Conservation (phyloP, 1,140 invertebrate genomes). For the Condylostylus longicornis region DNA sequence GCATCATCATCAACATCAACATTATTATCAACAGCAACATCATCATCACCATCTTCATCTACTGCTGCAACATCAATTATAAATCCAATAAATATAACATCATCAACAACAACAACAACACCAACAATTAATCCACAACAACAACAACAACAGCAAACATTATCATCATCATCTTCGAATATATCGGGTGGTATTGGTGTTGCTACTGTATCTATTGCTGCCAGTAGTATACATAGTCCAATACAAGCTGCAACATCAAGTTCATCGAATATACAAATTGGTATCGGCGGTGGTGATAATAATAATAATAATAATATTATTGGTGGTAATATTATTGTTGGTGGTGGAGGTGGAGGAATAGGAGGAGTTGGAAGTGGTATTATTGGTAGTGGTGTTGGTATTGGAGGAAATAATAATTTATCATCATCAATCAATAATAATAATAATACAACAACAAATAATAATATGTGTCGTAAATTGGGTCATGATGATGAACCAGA, state of each 20-base stretch:
- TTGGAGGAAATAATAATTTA: conserved; percentile 13
- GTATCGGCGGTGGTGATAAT: neutral
- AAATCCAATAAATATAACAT: conserved; percentile 5
- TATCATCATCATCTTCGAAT: neutral
- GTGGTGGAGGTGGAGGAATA: conserved; percentile 2
- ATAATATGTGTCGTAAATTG: no score
- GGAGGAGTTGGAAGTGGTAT: conserved; percentile 4
- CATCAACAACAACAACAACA: neutral
- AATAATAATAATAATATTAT: conserved; percentile 2
- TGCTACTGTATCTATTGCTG: neutral
- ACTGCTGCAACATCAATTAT: conserved; percentile 3
- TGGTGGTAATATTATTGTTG: conserved; percentile 8
- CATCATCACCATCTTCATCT: neutral
- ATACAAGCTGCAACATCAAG: conserved; percentile 22
- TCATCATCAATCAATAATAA: conserved; percentile 14
- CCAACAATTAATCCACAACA: neutral
- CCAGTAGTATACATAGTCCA: conserved; percentile 2
- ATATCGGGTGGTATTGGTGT: conserved; percentile 1
- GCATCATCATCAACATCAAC: neutral
- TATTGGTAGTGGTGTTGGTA: conserved; percentile 2
- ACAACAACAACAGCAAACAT: no score
- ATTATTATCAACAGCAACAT: neutral
- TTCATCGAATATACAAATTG: conserved; percentile 2
- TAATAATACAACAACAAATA: conserved; percentile 6
- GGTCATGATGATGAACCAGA: conserved; percentile 32